A percentile compares a stretch with the other conserved stretches of the same genome.
Conservation (phyloP, 2,888 invertebrate species). For the Leptogaster cylindrica region DNA sequence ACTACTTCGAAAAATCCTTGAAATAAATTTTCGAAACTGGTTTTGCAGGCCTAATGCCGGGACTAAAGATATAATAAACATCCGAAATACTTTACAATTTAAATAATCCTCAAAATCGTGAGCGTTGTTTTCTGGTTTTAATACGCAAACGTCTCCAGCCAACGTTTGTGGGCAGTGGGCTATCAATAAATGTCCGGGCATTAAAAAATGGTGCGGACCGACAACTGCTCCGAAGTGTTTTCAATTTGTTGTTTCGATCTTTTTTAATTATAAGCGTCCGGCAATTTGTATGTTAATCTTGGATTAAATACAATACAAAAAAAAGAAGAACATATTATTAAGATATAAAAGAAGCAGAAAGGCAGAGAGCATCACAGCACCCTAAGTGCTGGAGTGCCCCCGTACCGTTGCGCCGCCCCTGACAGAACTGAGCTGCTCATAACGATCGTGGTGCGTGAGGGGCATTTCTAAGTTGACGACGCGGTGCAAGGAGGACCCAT, state of each 20-base stretch:
- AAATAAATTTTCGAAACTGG: too few species aligned
- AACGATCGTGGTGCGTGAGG: conserved; percentile 28
- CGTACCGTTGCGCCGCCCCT: conserved; percentile 13
- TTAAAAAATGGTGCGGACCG: conserved; percentile 3
- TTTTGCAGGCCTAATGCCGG: too few species aligned
- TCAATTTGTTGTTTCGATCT: conserved; percentile 30
- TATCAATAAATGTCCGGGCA: conserved; percentile 3
- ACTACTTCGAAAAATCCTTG: too few species aligned
- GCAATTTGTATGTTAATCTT: conserved; percentile 35
- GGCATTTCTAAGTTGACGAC: conserved; percentile 17
- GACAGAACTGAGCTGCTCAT: conserved; percentile 21
- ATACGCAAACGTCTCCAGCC: too few species aligned
- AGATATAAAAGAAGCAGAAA: conserved; percentile 18
- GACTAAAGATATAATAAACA: too few species aligned
- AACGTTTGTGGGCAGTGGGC: background rate
- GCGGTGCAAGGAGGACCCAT: conserved; percentile 2
- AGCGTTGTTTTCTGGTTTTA: too few species aligned
- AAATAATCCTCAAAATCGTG: too few species aligned
- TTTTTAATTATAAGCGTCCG: conserved; percentile 37
- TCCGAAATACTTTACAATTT: too few species aligned
- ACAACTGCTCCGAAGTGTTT: conserved; percentile 18
- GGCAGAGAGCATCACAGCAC: conserved; percentile 16
- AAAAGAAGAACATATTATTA: background rate
- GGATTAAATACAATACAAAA: conserved; percentile 2
- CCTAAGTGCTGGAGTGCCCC: conserved; percentile 23